These are phyloP conservation scores for Drosophila parvula DNA, from an alignment of 1,140 invertebrate genomes.

Conservation along the genomic window DNA sequence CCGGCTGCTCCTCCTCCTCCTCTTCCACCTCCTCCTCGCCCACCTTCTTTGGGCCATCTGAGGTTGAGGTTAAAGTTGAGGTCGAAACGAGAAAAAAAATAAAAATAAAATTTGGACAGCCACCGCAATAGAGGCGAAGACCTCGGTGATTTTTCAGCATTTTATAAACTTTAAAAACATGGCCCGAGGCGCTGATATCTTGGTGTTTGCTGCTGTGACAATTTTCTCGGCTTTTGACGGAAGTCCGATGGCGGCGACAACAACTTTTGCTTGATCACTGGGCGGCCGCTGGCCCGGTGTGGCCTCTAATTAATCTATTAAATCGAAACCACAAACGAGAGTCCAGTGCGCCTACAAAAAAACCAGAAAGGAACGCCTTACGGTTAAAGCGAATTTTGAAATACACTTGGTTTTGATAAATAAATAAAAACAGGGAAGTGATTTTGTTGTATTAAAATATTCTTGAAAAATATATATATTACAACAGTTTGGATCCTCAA, in stretches of 20 bases:
- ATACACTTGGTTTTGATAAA: not conserved
- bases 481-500: not conserved
- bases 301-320: conserved; percentile 81
- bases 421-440: not conserved
- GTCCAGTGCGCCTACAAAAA: conserved; percentile 49
- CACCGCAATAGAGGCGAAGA: conserved; percentile 22
- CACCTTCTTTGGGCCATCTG: conserved; percentile 27
- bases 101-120: conserved; percentile 22
- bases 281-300: conserved; percentile 56
- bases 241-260: conserved; percentile 61
- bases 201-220: conserved; percentile 3
- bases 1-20: not conserved
- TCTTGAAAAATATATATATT: not conserved
- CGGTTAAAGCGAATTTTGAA: not conserved
- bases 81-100: conserved; percentile 8
- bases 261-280: conserved; percentile 80
- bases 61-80: conserved; percentile 46
- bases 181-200: conserved; percentile 11
- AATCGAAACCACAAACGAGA: conserved; percentile 68
- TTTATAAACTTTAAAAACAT: conserved; percentile 50
- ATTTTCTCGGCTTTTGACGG: conserved; percentile 65
- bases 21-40: not conserved
- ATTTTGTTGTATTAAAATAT: not conserved
- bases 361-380: not conserved
- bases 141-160: conserved; percentile 17